A percentile compares a stretch with the other conserved stretches of the same genome.
phyloP scores from a whole-genome alignment of 2,888 invertebrate genomes.

The Mycogona germanica region DNA sequence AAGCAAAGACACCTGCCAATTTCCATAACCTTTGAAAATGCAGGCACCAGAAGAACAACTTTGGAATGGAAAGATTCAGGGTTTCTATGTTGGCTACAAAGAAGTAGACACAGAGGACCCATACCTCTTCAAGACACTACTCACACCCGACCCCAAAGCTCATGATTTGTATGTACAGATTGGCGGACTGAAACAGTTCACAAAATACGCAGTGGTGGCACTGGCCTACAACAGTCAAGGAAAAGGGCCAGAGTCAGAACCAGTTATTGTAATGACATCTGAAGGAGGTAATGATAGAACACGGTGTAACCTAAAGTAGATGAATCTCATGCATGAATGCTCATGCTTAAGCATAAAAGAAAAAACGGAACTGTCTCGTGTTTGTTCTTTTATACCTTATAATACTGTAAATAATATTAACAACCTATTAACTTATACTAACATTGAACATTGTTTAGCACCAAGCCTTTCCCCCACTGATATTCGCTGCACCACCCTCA shows the following conservation, averaged over 20 bases:
- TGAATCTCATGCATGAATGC: too few relatives aligned
- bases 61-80: slow-evolving; percentile 20
- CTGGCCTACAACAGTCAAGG: slow-evolving; percentile 21
- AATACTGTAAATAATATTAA: too few relatives aligned
- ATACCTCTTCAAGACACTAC: slow-evolving; percentile 19
- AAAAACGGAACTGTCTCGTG: too few relatives aligned
- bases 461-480: slow-evolving; percentile 55
- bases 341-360: too few relatives aligned
- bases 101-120: slow-evolving; percentile 20
- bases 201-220: slow-evolving; percentile 22
- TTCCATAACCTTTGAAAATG: too few relatives aligned
- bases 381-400: too few relatives aligned
- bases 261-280: slow-evolving; percentile 21
- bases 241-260: slow-evolving; percentile 19
- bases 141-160: slow-evolving; percentile 15
- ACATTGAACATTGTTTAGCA: slow-evolving; percentile 27
- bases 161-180: slow-evolving; percentile 17
- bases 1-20: too few relatives aligned
- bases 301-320: too few relatives aligned
- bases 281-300: slow-evolving; percentile 20
- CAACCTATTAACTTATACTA: neutral
- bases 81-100: slow-evolving; percentile 21
- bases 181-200: slow-evolving; percentile 20
- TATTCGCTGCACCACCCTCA: slow-evolving; percentile 80
- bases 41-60: slow-evolving; percentile 19